These are phyloP conservation scores for Drosophila dunni DNA, from an alignment of 1,140 invertebrate genomes.

Conservation along the genomic window DNA sequence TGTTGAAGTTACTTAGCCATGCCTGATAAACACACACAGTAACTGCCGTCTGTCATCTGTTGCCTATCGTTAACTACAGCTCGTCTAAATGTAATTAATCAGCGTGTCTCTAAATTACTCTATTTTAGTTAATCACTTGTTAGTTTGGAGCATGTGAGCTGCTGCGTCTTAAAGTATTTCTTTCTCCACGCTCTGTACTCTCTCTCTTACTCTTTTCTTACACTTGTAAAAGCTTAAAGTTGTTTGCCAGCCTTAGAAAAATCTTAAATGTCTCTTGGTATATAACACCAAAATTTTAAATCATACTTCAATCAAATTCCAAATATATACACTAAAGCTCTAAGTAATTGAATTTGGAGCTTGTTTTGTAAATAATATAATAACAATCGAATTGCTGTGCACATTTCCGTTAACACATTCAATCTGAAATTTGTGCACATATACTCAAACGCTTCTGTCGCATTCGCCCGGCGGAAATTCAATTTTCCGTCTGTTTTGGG, in stretches of 20 bases:
- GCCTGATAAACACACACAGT: conserved; percentile 6
- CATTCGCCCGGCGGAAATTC: conserved; percentile 59
- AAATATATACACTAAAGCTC: neutral
- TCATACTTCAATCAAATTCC: no score
- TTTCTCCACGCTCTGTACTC: neutral
- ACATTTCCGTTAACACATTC: conserved; percentile 53
- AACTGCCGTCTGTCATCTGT: conserved; percentile 21
- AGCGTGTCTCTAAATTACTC: neutral
- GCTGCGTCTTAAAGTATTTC: neutral
- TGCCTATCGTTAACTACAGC: conserved; percentile 26
- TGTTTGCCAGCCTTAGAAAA: no score
- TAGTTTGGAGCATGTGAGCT: conserved; percentile 19
- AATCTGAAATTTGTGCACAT: conserved; percentile 17
- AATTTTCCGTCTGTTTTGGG: conserved; percentile 57
- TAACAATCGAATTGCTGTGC: conserved; percentile 41
- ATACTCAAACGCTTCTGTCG: conserved; percentile 22
- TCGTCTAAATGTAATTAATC: conserved; percentile 35
- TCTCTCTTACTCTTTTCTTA: neutral
- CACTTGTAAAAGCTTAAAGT: neutral
- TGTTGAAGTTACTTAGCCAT: conserved; percentile 15
- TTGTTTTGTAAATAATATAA: neutral
- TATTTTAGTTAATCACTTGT: neutral
- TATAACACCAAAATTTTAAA: no score
- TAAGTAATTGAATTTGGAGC: neutral
- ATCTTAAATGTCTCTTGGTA: no score